phyloP scores from a whole-genome alignment of 2,888 invertebrate species.

The Heliconius cydno region DNA sequence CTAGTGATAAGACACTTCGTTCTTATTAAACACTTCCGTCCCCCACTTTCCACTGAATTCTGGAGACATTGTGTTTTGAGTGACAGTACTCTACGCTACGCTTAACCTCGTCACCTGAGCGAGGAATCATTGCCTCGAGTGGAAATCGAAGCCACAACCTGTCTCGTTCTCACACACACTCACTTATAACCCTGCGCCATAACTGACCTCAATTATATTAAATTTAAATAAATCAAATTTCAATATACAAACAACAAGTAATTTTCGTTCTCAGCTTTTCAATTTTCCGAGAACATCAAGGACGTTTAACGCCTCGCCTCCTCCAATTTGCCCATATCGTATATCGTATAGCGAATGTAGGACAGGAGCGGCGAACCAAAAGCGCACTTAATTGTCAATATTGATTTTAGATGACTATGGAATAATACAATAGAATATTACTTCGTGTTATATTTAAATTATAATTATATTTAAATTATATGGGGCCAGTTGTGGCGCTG shows the following conservation, averaged over 20 bases:
- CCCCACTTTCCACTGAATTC: not conserved
- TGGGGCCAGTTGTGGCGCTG: too few relatives aligned
- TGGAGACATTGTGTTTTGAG: not conserved
- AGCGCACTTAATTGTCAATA: slow-evolving; percentile 59
- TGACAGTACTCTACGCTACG: not conserved
- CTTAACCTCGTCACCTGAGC: not conserved
- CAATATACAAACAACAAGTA: not conserved
- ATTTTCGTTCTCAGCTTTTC: slow-evolving; percentile 20
- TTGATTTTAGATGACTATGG: slow-evolving; percentile 61
- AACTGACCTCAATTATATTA: not conserved
- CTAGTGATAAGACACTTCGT: not conserved
- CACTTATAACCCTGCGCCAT: too few relatives aligned
- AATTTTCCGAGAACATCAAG: slow-evolving; percentile 33
- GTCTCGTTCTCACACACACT: too few relatives aligned
- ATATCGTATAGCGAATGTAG: slow-evolving; percentile 51
- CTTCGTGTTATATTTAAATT: not conserved
- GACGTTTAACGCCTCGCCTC: slow-evolving; percentile 26
- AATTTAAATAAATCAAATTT: not conserved
- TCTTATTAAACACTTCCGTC: not conserved
- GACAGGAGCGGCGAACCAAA: slow-evolving; percentile 64
- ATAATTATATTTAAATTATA: not conserved
- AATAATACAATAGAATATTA: not conserved
- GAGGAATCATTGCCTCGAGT: not conserved
- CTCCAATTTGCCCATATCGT: slow-evolving; percentile 41
- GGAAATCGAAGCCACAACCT: not conserved